phyloP scores from a whole-genome alignment of 1,140 invertebrate genomes.

The Atta texana region DNA sequence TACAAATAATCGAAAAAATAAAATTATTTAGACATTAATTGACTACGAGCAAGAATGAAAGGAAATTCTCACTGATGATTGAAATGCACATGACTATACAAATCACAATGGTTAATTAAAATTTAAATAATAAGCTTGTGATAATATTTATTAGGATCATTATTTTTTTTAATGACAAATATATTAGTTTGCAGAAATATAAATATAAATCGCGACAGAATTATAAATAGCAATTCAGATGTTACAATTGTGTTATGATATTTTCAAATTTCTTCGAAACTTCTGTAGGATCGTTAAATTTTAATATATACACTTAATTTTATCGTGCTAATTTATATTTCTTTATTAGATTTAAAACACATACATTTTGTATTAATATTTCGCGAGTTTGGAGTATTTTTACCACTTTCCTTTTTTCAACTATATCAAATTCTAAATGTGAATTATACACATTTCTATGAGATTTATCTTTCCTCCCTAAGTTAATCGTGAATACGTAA shows the following conservation, averaged over 20 bases:
- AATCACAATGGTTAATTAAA: constrained; percentile 40
- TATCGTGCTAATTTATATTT: not conserved
- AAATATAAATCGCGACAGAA: too few species aligned
- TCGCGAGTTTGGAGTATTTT: not conserved
- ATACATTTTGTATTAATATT: not conserved
- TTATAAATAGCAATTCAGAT: not conserved
- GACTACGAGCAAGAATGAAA: constrained; percentile 11
- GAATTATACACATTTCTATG: not conserved
- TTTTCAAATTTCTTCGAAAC: not conserved
- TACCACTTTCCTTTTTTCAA: not conserved
- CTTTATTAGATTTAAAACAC: not conserved
- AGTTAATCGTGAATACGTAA: not conserved
- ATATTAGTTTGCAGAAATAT: too few species aligned
- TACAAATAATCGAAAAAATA: not conserved
- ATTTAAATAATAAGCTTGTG: constrained; percentile 23
- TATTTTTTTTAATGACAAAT: not conserved
- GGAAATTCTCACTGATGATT: constrained; percentile 25
- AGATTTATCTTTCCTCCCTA: not conserved
- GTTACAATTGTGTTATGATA: not conserved
- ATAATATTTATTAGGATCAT: not conserved
- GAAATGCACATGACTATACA: constrained; percentile 43
- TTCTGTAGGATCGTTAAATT: not conserved
- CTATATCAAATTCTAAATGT: not conserved
- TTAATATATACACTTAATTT: not conserved
- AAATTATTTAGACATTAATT: not conserved